Conservation (phyloP, 2,797 vertebrate genomes). For the Artibeus lituratus region DNA sequence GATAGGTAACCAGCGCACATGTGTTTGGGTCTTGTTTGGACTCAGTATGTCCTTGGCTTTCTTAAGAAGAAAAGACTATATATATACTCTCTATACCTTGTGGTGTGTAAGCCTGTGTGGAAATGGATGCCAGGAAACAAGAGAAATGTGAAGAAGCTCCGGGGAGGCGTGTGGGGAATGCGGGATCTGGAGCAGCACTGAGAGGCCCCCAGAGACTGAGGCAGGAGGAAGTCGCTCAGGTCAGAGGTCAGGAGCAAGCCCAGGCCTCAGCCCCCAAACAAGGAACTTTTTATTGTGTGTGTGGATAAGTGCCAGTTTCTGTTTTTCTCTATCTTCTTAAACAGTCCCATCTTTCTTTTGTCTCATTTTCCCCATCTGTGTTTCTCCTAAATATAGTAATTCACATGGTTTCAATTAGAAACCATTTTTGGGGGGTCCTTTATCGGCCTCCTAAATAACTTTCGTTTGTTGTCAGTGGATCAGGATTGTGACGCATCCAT, state of each 20-base stretch:
- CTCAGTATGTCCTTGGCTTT: not conserved
- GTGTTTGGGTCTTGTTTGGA: not conserved
- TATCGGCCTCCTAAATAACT: not conserved
- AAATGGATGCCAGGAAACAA: not conserved
- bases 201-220: not conserved
- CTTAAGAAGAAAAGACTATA: not conserved
- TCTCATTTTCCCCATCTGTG: not conserved
- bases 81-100: not conserved
- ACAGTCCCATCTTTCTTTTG: not conserved
- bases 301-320: not conserved
- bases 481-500: not conserved
- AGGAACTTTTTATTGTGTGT: too few relatives aligned
- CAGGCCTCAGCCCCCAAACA: not conserved
- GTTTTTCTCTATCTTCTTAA: not conserved
- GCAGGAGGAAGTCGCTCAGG: not conserved
- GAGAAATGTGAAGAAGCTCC: not conserved
- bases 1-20: not conserved
- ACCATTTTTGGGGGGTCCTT: not conserved
- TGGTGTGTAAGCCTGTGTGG: not conserved
- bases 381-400: not conserved
- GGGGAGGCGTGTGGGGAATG: not conserved
- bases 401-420: constrained; percentile 17
- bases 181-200: not conserved
- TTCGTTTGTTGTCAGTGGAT: not conserved
- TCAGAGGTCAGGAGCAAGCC: not conserved